These are phyloP conservation scores for Homarus gammarus DNA, from an alignment of 2,888 invertebrate genomes.

Conservation along the genomic window DNA sequence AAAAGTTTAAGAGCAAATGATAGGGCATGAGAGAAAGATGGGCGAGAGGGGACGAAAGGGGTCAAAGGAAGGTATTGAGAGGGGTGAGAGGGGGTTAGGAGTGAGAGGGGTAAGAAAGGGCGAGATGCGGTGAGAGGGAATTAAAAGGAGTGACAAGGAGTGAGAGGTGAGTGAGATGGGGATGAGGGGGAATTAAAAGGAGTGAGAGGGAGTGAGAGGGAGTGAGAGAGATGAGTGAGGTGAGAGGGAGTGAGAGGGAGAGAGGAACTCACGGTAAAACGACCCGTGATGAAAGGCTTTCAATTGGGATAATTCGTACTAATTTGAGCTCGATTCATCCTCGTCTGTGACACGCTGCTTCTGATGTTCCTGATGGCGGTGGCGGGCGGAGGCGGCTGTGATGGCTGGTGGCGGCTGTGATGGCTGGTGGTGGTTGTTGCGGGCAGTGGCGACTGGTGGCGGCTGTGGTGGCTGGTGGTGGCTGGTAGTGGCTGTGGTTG, in stretches of 20 bases:
- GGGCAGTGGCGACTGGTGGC: conserved; percentile 10
- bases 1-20: no score
- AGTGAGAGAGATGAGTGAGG: background rate
- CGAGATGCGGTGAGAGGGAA: background rate
- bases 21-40: no score
- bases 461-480: background rate
- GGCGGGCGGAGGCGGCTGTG: conserved; percentile 12
- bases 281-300: conserved; percentile 67
- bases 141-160: background rate
- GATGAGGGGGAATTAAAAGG: background rate
- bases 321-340: conserved; percentile 63
- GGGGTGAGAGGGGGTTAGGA: no score
- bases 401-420: background rate
- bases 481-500: background rate
- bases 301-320: conserved; percentile 67
- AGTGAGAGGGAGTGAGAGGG: background rate
- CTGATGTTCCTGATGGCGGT: conserved; percentile 20
- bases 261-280: conserved; percentile 39
- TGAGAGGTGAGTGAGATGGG: no score
- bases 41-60: no score
- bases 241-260: background rate
- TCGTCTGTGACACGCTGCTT: conserved; percentile 50
- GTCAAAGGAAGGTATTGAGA: no score
- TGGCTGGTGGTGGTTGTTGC: conserved; percentile 6
- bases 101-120: background rate